Percentiles rank a stretch among this genome's conserved stretches.
These are phyloP conservation scores for Sthenelais limicola DNA, from an alignment of 2,888 invertebrate species.

Conservation along the genomic window DNA sequence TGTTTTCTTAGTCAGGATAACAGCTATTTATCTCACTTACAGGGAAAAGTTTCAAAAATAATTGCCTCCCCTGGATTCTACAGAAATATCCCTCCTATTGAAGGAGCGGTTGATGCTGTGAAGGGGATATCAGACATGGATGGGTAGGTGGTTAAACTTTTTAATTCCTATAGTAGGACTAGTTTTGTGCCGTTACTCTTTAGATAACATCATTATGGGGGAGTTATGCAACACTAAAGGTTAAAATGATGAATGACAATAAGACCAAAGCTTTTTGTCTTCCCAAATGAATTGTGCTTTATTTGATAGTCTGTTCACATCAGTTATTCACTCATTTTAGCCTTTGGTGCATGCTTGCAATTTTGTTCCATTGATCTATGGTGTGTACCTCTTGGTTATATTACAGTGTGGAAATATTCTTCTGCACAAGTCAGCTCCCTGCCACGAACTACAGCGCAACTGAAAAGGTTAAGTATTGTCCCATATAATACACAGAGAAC, in stretches of 20 bases:
- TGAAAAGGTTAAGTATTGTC: conserved; percentile 1
- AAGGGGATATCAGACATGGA: conserved; percentile 61
- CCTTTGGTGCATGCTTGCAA: no score
- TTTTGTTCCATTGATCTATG: no score
- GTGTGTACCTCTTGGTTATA: conserved; percentile 6
- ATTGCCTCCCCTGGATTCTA: conserved; percentile 61
- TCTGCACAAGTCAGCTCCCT: conserved; percentile 56
- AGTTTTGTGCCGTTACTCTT: no score
- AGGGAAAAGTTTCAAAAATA: conserved; percentile 58
- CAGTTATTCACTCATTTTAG: no score
- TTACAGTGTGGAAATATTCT: conserved; percentile 65
- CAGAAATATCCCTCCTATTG: conserved; percentile 59
- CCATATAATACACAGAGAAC: no score
- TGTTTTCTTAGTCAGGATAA: background rate
- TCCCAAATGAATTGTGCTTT: no score
- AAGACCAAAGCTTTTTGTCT: no score
- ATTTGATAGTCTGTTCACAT: no score
- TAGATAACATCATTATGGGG: no score
- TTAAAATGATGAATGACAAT: no score
- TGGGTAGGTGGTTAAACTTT: conserved; percentile 55
- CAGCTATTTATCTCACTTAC: conserved; percentile 31
- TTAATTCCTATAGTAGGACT: background rate
- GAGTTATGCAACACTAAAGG: no score
- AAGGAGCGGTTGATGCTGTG: conserved; percentile 60
- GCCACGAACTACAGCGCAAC: background rate